Evolutionary conservation across 2,888 invertebrate species (phyloP).

Genomic region (Volucella inflata): DNA sequence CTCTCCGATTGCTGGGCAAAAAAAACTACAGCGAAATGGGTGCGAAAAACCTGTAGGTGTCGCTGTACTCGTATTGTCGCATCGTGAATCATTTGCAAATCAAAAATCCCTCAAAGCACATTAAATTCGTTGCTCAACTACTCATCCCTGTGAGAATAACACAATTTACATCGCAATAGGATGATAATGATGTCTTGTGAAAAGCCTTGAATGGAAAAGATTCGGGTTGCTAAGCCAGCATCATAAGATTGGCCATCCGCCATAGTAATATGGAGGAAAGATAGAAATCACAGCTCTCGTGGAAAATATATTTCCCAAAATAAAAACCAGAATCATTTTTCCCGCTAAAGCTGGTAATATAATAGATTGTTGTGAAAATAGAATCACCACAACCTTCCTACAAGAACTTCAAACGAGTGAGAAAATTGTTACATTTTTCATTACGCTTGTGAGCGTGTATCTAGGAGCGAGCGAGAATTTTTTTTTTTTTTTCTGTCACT

Average conservation of each 20-base stretch:
- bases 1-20: slow-evolving; percentile 9
- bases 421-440: slow-evolving; percentile 5
- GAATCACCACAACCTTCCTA: background rate
- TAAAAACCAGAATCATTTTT: background rate
- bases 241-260: background rate
- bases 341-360: background rate
- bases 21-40: background rate
- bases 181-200: slow-evolving; percentile 30
- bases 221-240: too few species aligned
- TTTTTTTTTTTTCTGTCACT: background rate
- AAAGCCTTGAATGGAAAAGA: background rate
- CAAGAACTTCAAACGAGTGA: background rate
- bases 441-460: background rate
- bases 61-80: background rate
- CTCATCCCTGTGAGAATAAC: slow-evolving; percentile 1
- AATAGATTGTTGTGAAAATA: slow-evolving; percentile 30
- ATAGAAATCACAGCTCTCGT: background rate
- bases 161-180: slow-evolving; percentile 29
- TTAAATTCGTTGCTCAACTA: background rate
- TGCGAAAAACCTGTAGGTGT: background rate
- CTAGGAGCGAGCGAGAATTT: background rate
- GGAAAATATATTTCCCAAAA: background rate
- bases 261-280: background rate
- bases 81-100: slow-evolving; percentile 20
- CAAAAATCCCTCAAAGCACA: slow-evolving; percentile 4